Base-by-base conservation (phyloP, 2,888 invertebrate genomes). In the Lymantria monacha region DNA sequence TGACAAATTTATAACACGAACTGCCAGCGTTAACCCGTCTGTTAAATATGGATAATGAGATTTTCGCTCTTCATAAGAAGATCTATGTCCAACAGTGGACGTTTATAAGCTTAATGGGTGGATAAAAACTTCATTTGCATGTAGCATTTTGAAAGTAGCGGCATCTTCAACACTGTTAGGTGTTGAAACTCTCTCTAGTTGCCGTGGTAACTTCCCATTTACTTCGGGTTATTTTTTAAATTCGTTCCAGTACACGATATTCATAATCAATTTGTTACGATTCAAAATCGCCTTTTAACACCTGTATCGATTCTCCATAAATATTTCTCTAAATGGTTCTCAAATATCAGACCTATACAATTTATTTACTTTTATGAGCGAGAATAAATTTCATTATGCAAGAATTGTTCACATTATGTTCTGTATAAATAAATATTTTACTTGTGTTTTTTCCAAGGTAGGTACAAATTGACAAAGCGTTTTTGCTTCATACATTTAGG, bases 231-330 rank as follows among this genome's bases (percentile, higher is more conserved):
- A 76, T 74, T 74, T 77, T 63, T 55, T 53, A 63, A 66, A 75
- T 76, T 79, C 73, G 75, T 79, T 81, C 73, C 69, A 62, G 60
- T 61, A 70, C 66, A 70, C 61, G 61, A 63, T 63, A 33, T 33
- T 11, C 33, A 55, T 69, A 82, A 83, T 83, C 74, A 73, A 83
- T 83, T 83, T 52, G 80, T 55, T 70, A 80, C 77, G 76, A 74
- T 73, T 80, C 68, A 61, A 61, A 70, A 74, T 66, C 48, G 63
- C 66, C 55, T 70, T 67, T 62, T 63, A 66, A 64, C 67, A 67
- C 69, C 57, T 62, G 59, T 61, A 62, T 57, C 57, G 46, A 59
- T 51, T 53, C 50, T 60, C 49, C 46, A 59, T 53, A 58, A 57
- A 66, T 50, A 60, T 63, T 55, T 58, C 51, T 51, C 40, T 53